Evolutionary conservation across 2,113 vertebrate genomes (phyloP).

Genomic region (Oreochromis tanganicae): DNA sequence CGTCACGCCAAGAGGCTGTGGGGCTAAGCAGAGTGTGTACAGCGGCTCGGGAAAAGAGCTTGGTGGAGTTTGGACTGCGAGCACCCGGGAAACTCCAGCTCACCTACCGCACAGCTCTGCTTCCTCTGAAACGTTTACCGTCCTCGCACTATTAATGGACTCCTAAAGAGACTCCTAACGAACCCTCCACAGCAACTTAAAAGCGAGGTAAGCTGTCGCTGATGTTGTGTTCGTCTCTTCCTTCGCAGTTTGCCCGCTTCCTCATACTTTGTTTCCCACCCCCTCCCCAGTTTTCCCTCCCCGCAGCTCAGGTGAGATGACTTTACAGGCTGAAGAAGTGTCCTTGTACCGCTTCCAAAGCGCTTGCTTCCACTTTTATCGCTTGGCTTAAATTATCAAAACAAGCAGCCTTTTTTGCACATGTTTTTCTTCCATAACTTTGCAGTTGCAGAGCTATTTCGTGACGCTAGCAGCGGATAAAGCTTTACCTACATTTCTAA

Average conservation of each 20-base stretch:
- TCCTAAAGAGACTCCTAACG: conserved; percentile 39
- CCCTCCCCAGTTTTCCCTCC: not conserved
- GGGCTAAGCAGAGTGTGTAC: conserved; percentile 28
- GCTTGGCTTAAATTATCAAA: not conserved
- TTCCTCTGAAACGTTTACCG: not conserved
- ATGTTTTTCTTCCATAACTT: not conserved
- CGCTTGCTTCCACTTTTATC: not conserved
- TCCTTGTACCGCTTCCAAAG: not conserved
- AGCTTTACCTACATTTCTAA: conserved; percentile 22
- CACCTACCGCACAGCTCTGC: not conserved
- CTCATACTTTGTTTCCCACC: conserved; percentile 15
- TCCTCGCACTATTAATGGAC: conserved; percentile 50
- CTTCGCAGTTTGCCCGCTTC: conserved; percentile 24
- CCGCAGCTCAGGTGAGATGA: conserved; percentile 13
- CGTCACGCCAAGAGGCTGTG: conserved; percentile 49
- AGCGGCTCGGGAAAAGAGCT: not conserved
- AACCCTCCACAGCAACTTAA: conserved; percentile 1
- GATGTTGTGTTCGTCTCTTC: not conserved
- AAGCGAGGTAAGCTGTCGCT: conserved; percentile 60
- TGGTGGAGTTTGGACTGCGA: conserved; percentile 53
- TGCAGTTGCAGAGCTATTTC: not conserved
- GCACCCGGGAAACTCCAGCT: conserved; percentile 1
- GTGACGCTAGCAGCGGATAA: conserved; percentile 17
- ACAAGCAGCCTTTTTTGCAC: not conserved
- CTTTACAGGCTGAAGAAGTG: not conserved